Percentiles rank a stretch among this genome's conserved stretches.
phyloP scores from a whole-genome alignment of 2,797 vertebrate genomes.

The Pelochelys cantorii region DNA sequence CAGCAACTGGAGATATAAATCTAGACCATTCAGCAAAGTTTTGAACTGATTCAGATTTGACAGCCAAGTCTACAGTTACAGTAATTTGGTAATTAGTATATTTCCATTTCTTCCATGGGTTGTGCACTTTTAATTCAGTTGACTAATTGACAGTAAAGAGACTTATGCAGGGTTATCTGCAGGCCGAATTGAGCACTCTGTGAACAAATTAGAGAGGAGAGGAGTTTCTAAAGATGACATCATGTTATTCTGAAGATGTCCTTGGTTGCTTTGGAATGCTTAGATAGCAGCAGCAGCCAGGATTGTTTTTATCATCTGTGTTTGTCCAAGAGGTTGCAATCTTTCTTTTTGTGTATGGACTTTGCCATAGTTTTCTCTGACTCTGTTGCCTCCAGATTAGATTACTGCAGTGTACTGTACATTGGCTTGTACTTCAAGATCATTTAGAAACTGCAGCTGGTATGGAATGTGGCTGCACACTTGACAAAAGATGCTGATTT shows the following conservation, averaged over 20 bases:
- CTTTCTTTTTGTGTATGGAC: constrained; percentile 57
- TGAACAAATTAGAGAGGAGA: constrained; percentile 48
- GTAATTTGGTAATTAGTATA: constrained; percentile 19
- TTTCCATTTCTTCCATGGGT: constrained; percentile 35
- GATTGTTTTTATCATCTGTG: constrained; percentile 69
- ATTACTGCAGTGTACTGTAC: constrained; percentile 36
- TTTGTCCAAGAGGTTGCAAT: constrained; percentile 60
- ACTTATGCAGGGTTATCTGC: constrained; percentile 7
- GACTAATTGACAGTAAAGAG: constrained; percentile 26
- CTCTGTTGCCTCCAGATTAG: constrained; percentile 39
- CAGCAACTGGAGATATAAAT: neutral
- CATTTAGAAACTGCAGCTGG: neutral
- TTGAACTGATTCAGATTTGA: neutral
- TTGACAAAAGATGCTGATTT: constrained; percentile 4
- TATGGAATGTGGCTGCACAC: neutral
- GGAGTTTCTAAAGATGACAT: constrained; percentile 59
- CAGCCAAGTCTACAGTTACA: neutral
- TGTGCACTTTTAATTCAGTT: constrained; percentile 19
- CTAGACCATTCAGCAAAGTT: neutral
- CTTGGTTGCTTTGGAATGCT: constrained; percentile 64
- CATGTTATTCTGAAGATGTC: constrained; percentile 62
- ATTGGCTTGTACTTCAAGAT: constrained; percentile 8
- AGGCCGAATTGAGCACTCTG: constrained; percentile 43
- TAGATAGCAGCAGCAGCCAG: constrained; percentile 53
- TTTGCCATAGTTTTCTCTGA: constrained; percentile 32